Evolutionary conservation across 2,888 invertebrate genomes (phyloP).

Genomic region (Ommatoiulus sabulosus): DNA sequence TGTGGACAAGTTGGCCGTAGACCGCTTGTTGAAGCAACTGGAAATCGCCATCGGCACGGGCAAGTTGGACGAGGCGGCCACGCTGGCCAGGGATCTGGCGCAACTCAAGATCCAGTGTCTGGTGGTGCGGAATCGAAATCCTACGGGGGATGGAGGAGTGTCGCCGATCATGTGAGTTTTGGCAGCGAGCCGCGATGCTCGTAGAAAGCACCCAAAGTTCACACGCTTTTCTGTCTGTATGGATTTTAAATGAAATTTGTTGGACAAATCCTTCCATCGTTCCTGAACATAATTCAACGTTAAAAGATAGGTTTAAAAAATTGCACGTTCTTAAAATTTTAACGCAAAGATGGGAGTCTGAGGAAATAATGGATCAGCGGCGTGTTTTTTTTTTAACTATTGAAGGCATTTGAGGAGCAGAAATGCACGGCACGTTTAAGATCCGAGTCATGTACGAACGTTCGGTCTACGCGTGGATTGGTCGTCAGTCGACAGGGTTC

Average conservation of each 20-base stretch:
- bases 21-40: slow-evolving; percentile 76
- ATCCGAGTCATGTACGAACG: no score
- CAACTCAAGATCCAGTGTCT: slow-evolving; percentile 81
- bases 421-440: no score
- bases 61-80: slow-evolving; percentile 80
- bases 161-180: slow-evolving; percentile 64
- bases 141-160: neutral
- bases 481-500: no score
- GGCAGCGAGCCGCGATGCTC: neutral
- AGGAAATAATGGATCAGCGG: no score
- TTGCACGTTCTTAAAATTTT: no score
- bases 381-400: no score
- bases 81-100: slow-evolving; percentile 81
- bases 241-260: neutral
- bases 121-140: slow-evolving; percentile 71
- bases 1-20: slow-evolving; percentile 66
- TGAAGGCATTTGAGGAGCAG: no score
- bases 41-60: slow-evolving; percentile 84
- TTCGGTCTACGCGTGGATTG: no score
- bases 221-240: neutral
- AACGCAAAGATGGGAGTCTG: no score
- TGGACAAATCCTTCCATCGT: no score
- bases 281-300: no score
- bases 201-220: neutral
- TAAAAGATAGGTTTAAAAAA: neutral